Evolutionary conservation across 2,888 invertebrate species (phyloP).

Genomic region (Quadroppia sp.): DNA sequence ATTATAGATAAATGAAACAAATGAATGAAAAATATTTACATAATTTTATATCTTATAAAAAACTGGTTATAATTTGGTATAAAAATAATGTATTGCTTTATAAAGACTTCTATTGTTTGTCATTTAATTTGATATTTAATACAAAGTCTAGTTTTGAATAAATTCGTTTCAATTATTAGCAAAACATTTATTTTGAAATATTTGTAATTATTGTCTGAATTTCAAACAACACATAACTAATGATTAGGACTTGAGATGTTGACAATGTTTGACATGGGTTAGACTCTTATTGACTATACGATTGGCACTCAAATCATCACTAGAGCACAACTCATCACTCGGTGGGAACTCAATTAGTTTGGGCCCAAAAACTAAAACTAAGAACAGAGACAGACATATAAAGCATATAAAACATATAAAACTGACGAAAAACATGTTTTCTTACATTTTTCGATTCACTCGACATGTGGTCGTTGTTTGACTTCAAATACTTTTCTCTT

Average conservation of each 20-base stretch:
- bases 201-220: neutral
- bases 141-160: too few relatives aligned
- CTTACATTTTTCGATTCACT: neutral
- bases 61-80: too few relatives aligned
- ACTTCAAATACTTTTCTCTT: neutral
- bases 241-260: neutral
- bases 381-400: slow-evolving; percentile 7
- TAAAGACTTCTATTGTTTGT: too few relatives aligned
- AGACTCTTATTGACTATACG: neutral
- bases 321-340: slow-evolving; percentile 35
- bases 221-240: neutral
- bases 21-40: too few relatives aligned
- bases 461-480: slow-evolving; percentile 33
- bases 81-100: too few relatives aligned
- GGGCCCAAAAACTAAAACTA: slow-evolving; percentile 1
- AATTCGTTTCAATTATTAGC: too few relatives aligned
- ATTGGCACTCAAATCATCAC: slow-evolving; percentile 35
- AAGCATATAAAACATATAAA: neutral
- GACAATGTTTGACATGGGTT: slow-evolving; percentile 22
- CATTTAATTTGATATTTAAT: too few relatives aligned
- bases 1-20: too few relatives aligned
- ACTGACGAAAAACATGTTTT: slow-evolving; percentile 35
- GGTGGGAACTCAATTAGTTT: slow-evolving; percentile 36
- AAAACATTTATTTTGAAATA: neutral
- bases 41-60: too few relatives aligned